Percentiles rank a stretch among this genome's conserved stretches.
Conservation (phyloP, 1,140 invertebrate species). For the Drosophila sp. region DNA sequence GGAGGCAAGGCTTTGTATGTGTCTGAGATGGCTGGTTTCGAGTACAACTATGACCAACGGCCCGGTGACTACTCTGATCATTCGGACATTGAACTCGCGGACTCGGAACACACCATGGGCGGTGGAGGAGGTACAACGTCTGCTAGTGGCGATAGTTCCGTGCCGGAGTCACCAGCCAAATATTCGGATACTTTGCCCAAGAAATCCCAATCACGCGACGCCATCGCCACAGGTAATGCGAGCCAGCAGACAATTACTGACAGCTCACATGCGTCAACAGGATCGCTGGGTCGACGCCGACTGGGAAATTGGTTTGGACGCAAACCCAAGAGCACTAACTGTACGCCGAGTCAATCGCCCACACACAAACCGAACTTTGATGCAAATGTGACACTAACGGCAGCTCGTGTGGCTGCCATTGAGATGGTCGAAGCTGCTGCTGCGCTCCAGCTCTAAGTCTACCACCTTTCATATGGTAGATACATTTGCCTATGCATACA, state of each 20-base stretch:
- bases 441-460: conserved; percentile 15
- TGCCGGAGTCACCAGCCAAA: conserved; percentile 77
- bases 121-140: conserved; percentile 42
- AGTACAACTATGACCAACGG: conserved; percentile 75
- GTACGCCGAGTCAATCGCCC: conserved; percentile 82
- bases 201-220: conserved; percentile 69
- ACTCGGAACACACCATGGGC: conserved; percentile 41
- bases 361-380: conserved; percentile 76
- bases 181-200: conserved; percentile 75
- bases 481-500: conserved; percentile 2
- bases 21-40: conserved; percentile 77
- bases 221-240: conserved; percentile 37
- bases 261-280: conserved; percentile 60
- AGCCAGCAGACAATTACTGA: conserved; percentile 17
- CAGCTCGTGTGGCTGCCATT: conserved; percentile 67
- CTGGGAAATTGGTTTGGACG: conserved; percentile 80
- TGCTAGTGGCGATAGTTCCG: conserved; percentile 71
- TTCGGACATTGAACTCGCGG: conserved; percentile 72
- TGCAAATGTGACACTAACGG: conserved; percentile 63
- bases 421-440: conserved; percentile 57
- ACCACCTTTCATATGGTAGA: too few species aligned
- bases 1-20: conserved; percentile 76
- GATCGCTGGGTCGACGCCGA: conserved; percentile 73
- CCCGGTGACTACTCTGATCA: conserved; percentile 71
- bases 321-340: conserved; percentile 79